A percentile compares a stretch with the other conserved stretches of the same genome.
Evolutionary conservation across 2,113 vertebrate species (phyloP).

Genomic region (Pantherophis guttatus): DNA sequence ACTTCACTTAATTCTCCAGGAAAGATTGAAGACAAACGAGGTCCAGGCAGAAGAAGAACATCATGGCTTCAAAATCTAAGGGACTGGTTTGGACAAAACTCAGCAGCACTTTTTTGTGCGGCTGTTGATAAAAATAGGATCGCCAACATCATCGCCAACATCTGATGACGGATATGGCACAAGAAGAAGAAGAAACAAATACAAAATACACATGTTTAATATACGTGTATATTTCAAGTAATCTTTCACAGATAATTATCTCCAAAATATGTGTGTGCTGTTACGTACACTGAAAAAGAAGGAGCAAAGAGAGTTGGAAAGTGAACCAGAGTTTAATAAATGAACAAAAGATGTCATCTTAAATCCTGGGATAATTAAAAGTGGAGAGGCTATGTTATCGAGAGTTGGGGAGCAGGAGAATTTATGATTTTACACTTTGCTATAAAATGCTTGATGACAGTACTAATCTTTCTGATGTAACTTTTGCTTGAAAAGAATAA

Average conservation of each 20-base stretch:
- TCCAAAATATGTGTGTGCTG: not conserved
- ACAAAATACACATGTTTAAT: slow-evolving; percentile 45
- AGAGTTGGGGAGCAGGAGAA: slow-evolving; percentile 27
- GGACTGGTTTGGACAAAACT: too few relatives aligned
- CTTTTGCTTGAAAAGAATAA: slow-evolving; percentile 39
- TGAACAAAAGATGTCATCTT: slow-evolving; percentile 53
- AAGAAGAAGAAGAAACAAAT: slow-evolving; percentile 36
- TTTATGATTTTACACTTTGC: slow-evolving; percentile 55
- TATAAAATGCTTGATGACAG: slow-evolving; percentile 42
- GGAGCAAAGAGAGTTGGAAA: slow-evolving; percentile 7
- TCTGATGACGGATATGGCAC: too few relatives aligned
- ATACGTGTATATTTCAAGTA: not conserved
- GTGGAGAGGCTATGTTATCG: not conserved
- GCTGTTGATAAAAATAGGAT: too few relatives aligned
- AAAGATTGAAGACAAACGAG: too few relatives aligned
- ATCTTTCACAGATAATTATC: slow-evolving; percentile 13
- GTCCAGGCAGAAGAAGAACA: too few relatives aligned
- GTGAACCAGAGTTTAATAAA: slow-evolving; percentile 55
- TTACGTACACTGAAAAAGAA: not conserved
- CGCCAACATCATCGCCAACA: too few relatives aligned
- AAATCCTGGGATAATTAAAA: slow-evolving; percentile 47
- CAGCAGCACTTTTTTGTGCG: too few relatives aligned
- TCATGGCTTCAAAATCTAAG: too few relatives aligned
- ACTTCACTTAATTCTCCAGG: too few relatives aligned
- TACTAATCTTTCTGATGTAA: slow-evolving; percentile 47